Conservation (phyloP, 2,888 invertebrate species). For the Uropetala carovei region DNA sequence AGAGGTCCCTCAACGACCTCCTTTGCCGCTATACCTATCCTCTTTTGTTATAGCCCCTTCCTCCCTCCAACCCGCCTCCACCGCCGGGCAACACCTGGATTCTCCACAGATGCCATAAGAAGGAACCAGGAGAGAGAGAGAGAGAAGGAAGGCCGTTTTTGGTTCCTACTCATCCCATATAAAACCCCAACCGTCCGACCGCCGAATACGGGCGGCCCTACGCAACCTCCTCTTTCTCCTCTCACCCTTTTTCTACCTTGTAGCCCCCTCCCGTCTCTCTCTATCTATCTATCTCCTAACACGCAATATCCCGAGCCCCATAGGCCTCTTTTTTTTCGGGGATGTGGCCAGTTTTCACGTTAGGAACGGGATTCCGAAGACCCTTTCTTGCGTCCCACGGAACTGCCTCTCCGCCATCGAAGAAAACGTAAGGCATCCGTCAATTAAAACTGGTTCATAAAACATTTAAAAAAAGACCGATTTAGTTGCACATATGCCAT, state of each 20-base stretch:
- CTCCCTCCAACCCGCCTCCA: neutral
- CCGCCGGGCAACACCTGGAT: slow-evolving; percentile 45
- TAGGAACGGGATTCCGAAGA: neutral
- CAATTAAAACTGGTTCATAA: neutral
- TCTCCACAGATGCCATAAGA: slow-evolving; percentile 54
- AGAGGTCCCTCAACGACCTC: neutral
- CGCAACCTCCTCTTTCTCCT: neutral
- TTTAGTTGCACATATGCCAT: too few species aligned
- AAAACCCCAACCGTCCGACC: slow-evolving; percentile 21
- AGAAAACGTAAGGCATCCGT: neutral
- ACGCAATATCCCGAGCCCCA: neutral
- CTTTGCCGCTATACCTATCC: slow-evolving; percentile 13
- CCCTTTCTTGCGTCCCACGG: neutral
- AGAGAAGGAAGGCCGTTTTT: slow-evolving; percentile 12
- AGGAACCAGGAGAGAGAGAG: slow-evolving; percentile 7
- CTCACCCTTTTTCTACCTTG: neutral
- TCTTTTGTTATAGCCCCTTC: slow-evolving; percentile 2
- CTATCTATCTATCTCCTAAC: neutral
- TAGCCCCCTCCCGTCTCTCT: too few species aligned
- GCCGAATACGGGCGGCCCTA: neutral
- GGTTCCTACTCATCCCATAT: slow-evolving; percentile 5
- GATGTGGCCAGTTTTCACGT: neutral
- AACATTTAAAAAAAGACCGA: too few species aligned
- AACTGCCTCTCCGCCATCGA: neutral
- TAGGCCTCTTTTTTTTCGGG: neutral